Evolutionary conservation across 2,888 invertebrate species (phyloP).

Genomic region (Pristionchus maxplancki): DNA sequence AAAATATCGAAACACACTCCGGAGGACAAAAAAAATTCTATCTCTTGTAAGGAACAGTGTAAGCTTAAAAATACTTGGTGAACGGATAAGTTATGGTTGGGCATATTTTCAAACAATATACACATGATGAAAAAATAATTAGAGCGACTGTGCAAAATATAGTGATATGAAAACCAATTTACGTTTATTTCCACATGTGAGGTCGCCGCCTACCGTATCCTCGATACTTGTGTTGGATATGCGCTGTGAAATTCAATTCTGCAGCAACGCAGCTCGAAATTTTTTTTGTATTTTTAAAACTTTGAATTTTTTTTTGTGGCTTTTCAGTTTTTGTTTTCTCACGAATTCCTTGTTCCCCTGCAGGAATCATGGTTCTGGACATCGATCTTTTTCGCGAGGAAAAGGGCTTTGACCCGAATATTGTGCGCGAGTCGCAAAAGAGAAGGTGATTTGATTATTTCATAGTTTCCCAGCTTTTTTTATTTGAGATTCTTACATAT

Average conservation of each 20-base stretch:
- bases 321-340: background rate
- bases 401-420: slow-evolving; percentile 91
- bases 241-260: background rate
- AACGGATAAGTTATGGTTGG: no score
- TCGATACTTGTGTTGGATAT: background rate
- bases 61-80: no score
- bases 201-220: background rate
- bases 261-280: slow-evolving; percentile 18
- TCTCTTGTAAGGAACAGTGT: no score
- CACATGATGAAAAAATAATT: no score
- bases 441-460: slow-evolving; percentile 89
- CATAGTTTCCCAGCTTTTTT: slow-evolving; percentile 82
- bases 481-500: slow-evolving; percentile 78
- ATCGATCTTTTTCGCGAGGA: slow-evolving; percentile 95
- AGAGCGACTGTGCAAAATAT: no score
- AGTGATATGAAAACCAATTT: no score
- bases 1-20: background rate
- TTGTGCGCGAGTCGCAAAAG: slow-evolving; percentile 92
- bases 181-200: no score
- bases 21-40: no score
- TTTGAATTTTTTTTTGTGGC: background rate
- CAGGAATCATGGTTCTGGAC: slow-evolving; percentile 90
- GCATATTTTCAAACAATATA: no score
- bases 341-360: background rate
- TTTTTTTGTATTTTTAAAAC: background rate